Percentiles rank a stretch among this genome's conserved stretches.
These are phyloP conservation scores for Lingula anatina DNA, from an alignment of 2,888 invertebrate species.

Conservation along the genomic window DNA sequence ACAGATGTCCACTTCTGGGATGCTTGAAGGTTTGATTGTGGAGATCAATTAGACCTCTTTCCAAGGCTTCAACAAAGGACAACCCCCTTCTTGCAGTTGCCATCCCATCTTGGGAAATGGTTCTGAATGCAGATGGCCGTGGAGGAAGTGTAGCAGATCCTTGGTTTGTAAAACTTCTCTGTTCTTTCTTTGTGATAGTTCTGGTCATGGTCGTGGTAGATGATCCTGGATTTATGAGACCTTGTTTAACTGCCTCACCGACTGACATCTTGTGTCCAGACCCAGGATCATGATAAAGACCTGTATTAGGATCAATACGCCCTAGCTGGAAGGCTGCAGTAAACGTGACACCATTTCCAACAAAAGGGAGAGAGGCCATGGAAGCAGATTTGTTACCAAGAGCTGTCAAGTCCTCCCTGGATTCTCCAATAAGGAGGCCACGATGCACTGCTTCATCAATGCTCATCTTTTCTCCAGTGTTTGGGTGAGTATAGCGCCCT, in stretches of 20 bases:
- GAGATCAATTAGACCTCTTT: slow-evolving; percentile 70
- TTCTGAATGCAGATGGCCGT: too few relatives aligned
- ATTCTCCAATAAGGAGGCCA: slow-evolving; percentile 55
- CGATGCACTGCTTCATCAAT: slow-evolving; percentile 78
- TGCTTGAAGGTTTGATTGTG: background rate
- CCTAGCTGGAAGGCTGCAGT: background rate
- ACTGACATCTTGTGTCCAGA: slow-evolving; percentile 74
- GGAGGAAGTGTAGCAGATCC: too few relatives aligned
- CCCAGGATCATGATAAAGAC: slow-evolving; percentile 70
- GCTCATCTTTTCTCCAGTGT: slow-evolving; percentile 71
- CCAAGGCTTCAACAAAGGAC: slow-evolving; percentile 65
- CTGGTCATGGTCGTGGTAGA: too few relatives aligned
- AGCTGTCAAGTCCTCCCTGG: background rate
- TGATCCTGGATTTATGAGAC: slow-evolving; percentile 40
- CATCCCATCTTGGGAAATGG: slow-evolving; percentile 1
- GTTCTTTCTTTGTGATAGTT: too few relatives aligned
- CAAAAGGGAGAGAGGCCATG: background rate
- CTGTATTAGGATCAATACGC: background rate
- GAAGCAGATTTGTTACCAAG: slow-evolving; percentile 48
- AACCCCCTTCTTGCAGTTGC: slow-evolving; percentile 12
- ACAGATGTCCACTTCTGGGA: too few relatives aligned
- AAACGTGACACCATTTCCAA: background rate
- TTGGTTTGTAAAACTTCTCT: too few relatives aligned
- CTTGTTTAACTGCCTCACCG: slow-evolving; percentile 68
- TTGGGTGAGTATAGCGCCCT: slow-evolving; percentile 78